Base-by-base conservation (phyloP, 30 jellyfish, hydroid and myxozoan species). In the Aurelia aurita region DNA sequence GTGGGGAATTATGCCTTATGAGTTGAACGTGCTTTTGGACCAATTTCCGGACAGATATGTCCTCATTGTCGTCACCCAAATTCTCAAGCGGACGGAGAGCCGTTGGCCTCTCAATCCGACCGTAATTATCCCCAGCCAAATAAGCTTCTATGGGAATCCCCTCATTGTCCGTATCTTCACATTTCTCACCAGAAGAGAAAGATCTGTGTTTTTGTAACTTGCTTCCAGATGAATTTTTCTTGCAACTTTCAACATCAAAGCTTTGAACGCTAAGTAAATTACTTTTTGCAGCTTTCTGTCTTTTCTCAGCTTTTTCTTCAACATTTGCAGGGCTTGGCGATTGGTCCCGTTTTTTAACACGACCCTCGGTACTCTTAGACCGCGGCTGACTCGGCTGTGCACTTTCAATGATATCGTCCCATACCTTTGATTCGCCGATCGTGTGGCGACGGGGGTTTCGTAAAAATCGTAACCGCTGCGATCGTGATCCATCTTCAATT, bases 361-460 rank as follows among this genome's bases (percentile, higher is more conserved):
- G 60, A 19, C 89, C 85, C 26, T 60, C 79, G 7, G 85, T 46
- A 15, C 80, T 58, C 54, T 69, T 72, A 2, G 87, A 84, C 10
- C 82, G 64, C 61, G 79, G n/a, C 44, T 62, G 63, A 44, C 53
- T 51, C 9, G 72, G 34, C 23, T 35, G 72, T n/a, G 57, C 89
- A 39, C 51, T 39, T 32, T 44, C 39, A 0, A 31, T 58, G 11
- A 66, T 21, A 21, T 76, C 76, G 3, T 68, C 54, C 57, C 58
- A 60, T 11, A 87, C 31, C 35, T 77, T 70, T 26, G 86, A 35
- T 4, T 51, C 72, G 8, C 90, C 96, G 26, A 87, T 87, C 18
- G 96, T 87, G 54, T 78, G 88, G 51, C 96, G 77, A 11, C 96
- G 80, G n/a, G 88, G 91, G 60, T 77, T 75, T 45, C 96, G 90